phyloP scores from a whole-genome alignment of 2,113 vertebrate species.

The Vicugna pacos region DNA sequence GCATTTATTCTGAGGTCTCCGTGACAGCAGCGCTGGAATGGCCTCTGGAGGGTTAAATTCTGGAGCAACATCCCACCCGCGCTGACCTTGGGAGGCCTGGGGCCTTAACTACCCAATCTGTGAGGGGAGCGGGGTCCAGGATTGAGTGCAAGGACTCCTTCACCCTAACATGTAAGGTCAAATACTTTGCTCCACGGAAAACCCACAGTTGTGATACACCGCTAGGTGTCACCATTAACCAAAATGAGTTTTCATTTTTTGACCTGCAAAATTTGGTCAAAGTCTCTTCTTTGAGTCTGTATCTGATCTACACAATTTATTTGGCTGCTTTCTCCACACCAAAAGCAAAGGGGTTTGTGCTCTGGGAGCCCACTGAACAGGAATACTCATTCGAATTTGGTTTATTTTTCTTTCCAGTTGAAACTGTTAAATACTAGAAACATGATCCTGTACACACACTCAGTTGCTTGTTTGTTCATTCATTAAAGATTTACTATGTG shows the following conservation, averaged over 20 bases:
- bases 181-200: not conserved
- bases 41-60: not conserved
- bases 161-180: not conserved
- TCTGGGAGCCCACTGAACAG: not conserved
- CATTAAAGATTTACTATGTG: not conserved
- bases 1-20: not conserved
- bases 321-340: not conserved
- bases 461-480: not conserved
- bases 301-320: not conserved
- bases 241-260: slow-evolving; percentile 40
- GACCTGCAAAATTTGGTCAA: not conserved
- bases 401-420: slow-evolving; percentile 51
- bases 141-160: not conserved
- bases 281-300: not conserved
- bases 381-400: not conserved
- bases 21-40: not conserved
- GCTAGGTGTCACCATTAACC: slow-evolving; percentile 78
- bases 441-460: rapidly evolving
- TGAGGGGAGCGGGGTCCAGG: not conserved
- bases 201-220: slow-evolving; percentile 2
- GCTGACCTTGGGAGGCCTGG: not conserved
- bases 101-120: not conserved
- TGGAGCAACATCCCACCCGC: rapidly evolving
- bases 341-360: not conserved
- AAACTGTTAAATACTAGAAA: slow-evolving; percentile 1